Percentiles rank a stretch among this genome's conserved stretches.
phyloP scores from a whole-genome alignment of 2,797 vertebrate species.

The Sylvilagus floridanus region DNA sequence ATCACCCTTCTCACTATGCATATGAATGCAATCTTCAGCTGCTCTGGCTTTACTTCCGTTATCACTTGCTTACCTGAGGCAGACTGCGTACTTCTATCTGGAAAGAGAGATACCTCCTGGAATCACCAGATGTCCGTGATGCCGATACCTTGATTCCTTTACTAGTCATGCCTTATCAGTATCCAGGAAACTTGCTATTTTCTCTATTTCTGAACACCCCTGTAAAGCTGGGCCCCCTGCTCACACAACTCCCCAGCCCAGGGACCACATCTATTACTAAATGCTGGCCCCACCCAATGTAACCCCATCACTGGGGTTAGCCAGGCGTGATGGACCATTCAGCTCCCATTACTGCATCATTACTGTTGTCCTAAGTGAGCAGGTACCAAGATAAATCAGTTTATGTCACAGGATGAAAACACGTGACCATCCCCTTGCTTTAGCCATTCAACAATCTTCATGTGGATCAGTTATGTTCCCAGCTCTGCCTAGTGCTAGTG shows the following conservation, averaged over 20 bases:
- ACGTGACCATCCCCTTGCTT: not conserved
- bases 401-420: not conserved
- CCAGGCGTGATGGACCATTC: not conserved
- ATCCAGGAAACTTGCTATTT: conserved; percentile 34
- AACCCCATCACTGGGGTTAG: conserved; percentile 32
- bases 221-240: not conserved
- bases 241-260: not conserved
- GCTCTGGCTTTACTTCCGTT: not conserved
- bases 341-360: not conserved
- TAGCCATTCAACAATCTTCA: not conserved
- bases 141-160: not conserved
- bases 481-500: not conserved
- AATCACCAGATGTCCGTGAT: not conserved
- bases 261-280: conserved; percentile 56
- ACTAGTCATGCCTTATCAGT: not conserved
- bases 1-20: not conserved
- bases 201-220: not conserved
- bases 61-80: not conserved
- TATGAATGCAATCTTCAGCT: not conserved
- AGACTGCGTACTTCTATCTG: not conserved
- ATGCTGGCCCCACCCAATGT: not conserved
- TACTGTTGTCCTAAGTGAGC: not conserved
- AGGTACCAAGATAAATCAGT: not conserved
- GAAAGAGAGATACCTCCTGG: not conserved
- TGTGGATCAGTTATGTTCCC: not conserved